Percentiles rank a stretch among this genome's conserved stretches.
phyloP scores from a whole-genome alignment of 2,888 invertebrate species.

The Nomada flava region DNA sequence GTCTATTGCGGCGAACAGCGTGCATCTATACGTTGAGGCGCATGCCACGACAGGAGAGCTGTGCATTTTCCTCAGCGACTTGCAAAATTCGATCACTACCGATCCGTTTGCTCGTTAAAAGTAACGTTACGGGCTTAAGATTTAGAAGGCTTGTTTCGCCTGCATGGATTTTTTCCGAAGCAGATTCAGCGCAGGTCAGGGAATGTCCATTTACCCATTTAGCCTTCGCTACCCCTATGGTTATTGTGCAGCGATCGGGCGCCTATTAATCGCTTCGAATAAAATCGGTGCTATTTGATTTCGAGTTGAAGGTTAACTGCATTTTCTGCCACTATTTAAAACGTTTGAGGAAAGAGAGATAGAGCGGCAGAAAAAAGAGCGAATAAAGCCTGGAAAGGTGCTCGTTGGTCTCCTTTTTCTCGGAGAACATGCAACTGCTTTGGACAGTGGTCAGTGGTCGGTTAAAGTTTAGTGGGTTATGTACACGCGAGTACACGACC shows the following conservation, averaged over 20 bases:
- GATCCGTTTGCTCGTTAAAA: not conserved
- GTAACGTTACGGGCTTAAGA: too few species aligned
- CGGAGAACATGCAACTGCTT: not conserved
- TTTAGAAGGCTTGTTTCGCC: too few species aligned
- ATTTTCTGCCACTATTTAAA: not conserved
- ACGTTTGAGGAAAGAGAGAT: not conserved
- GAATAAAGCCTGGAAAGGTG: conserved; percentile 21
- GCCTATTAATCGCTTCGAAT: not conserved
- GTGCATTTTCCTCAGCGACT: not conserved
- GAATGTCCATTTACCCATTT: too few species aligned
- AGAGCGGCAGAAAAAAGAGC: not conserved
- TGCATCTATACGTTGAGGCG: not conserved
- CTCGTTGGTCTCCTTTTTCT: conserved; percentile 39
- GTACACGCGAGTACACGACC: not conserved
- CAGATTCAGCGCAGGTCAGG: too few species aligned
- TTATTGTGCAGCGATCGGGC: too few species aligned
- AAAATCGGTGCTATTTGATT: not conserved
- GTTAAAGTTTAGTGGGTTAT: too few species aligned
- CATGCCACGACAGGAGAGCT: not conserved
- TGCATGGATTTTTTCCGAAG: too few species aligned
- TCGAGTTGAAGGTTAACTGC: conserved; percentile 6
- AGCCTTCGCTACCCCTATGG: too few species aligned
- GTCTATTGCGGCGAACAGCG: conserved; percentile 46
- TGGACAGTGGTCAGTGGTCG: not conserved
- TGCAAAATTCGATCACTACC: conserved; percentile 36